phyloP scores from a whole-genome alignment of 1,140 invertebrate species.

The Acromyrmex echinatior region DNA sequence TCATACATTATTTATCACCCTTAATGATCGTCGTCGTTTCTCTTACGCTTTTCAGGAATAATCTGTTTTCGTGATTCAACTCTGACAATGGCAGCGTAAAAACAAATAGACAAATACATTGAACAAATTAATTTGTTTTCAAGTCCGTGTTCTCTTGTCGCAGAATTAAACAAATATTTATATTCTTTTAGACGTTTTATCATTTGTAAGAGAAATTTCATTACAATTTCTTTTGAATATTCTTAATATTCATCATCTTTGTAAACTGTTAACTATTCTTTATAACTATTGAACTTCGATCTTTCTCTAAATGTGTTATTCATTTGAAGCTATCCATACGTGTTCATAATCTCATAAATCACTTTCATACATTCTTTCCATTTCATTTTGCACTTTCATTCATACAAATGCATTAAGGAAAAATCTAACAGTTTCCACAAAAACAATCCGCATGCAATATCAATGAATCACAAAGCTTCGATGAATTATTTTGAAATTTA shows the following conservation, averaged over 20 bases:
- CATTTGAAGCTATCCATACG: neutral
- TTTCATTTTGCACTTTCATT: slow-evolving; percentile 7
- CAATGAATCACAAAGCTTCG: slow-evolving; percentile 12
- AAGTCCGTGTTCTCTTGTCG: neutral
- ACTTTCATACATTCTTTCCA: neutral
- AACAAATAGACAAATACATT: slow-evolving; percentile 18
- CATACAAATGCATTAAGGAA: neutral
- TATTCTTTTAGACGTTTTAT: neutral
- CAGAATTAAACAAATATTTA: slow-evolving; percentile 1
- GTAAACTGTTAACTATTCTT: too few species aligned
- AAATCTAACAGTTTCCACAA: neutral
- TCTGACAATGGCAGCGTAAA: neutral
- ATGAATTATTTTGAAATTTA: slow-evolving; percentile 63
- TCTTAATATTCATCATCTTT: neutral
- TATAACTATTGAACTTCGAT: neutral
- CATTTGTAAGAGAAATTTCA: neutral
- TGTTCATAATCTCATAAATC: neutral
- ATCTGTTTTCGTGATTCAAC: slow-evolving; percentile 20
- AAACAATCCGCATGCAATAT: slow-evolving; percentile 2
- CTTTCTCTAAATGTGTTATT: neutral
- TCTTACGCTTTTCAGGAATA: slow-evolving; percentile 27
- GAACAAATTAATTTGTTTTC: neutral
- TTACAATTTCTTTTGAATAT: neutral
- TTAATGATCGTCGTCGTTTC: slow-evolving; percentile 47
- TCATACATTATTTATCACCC: slow-evolving; percentile 59